phyloP scores from a whole-genome alignment of 2,888 invertebrate genomes.

The Globia sparganii region DNA sequence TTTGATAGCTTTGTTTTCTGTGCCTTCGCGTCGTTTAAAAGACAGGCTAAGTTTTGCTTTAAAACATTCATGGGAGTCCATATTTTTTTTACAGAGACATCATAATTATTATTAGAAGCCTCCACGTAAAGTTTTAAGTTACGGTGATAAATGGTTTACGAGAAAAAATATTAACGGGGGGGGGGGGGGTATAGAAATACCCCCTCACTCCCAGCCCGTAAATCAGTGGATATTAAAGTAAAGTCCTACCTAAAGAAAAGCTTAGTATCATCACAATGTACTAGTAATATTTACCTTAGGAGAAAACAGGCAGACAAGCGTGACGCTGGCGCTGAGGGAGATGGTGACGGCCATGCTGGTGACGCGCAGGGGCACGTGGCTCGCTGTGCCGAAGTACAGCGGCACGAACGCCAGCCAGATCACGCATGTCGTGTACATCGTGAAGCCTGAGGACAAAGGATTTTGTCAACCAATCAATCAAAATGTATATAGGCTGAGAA shows the following conservation, averaged over 20 bases:
- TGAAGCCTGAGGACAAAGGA: constrained; percentile 92
- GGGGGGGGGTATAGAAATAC: too few species aligned
- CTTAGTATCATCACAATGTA: too few species aligned
- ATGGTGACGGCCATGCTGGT: constrained; percentile 99
- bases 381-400: constrained; percentile 98
- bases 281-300: constrained; percentile 93
- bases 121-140: too few species aligned
- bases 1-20: too few species aligned
- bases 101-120: too few species aligned
- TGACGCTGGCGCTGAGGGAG: constrained; percentile 97
- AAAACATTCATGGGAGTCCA: too few species aligned
- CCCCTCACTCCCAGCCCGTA: background rate
- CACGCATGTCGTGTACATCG: constrained; percentile 99
- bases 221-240: background rate
- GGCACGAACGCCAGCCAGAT: constrained; percentile 99
- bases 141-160: too few species aligned
- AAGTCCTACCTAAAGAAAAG: background rate
- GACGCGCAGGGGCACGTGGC: constrained; percentile 97
- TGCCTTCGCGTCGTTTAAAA: background rate
- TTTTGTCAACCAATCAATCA: background rate
- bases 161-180: too few species aligned
- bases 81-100: too few species aligned
- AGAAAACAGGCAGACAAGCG: constrained; percentile 97
- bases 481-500: background rate
- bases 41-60: too few species aligned